Evolutionary conservation across 2,888 invertebrate genomes (phyloP).

Genomic region (Rhimphoctona megacephalus): DNA sequence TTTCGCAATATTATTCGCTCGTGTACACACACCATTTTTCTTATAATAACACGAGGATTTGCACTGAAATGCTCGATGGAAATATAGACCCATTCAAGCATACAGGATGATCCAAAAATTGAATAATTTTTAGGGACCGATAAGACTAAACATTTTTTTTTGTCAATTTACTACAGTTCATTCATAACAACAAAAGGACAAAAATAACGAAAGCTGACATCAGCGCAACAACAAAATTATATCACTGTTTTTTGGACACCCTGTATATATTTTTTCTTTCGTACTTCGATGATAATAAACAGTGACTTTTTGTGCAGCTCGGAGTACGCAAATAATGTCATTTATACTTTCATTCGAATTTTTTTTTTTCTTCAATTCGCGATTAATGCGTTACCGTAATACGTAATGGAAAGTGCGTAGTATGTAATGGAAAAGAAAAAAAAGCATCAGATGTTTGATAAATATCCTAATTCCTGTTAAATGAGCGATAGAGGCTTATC

Average conservation of each 20-base stretch:
- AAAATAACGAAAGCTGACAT: background rate
- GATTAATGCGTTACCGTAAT: background rate
- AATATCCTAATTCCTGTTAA: conserved; percentile 16
- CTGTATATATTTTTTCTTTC: background rate
- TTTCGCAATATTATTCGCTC: background rate
- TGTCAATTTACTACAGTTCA: background rate
- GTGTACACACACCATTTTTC: background rate
- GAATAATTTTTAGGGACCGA: too few species aligned
- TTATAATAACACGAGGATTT: background rate
- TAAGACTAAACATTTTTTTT: background rate
- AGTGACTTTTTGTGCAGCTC: background rate
- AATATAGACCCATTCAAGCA: background rate
- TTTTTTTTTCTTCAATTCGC: background rate
- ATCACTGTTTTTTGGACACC: background rate
- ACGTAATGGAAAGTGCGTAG: background rate
- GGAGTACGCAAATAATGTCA: background rate
- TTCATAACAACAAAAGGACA: background rate
- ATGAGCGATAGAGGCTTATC: conserved; percentile 4
- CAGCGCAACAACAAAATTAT: background rate
- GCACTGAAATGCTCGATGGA: background rate
- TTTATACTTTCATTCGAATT: background rate
- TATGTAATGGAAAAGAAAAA: background rate
- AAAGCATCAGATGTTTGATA: conserved; percentile 1
- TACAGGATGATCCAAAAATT: too few species aligned
- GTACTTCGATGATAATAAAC: background rate